These are phyloP conservation scores for Dioctria linearis DNA, from an alignment of 2,888 invertebrate species.

Conservation along the genomic window DNA sequence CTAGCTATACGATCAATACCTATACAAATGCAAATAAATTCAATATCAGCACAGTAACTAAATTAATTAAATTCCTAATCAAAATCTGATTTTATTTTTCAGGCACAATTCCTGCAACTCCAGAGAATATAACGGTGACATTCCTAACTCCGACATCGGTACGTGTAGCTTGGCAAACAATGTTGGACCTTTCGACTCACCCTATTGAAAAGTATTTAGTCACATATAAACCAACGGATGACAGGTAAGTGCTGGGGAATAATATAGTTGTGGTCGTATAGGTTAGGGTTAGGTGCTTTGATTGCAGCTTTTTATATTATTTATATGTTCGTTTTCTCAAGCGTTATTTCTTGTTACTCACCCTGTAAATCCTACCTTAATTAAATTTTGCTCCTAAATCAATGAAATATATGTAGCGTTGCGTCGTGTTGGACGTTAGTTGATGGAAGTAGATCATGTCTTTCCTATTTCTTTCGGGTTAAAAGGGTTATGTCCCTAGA, in stretches of 20 bases:
- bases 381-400: slow-evolving; percentile 2
- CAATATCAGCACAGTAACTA: background rate
- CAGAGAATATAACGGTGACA: slow-evolving; percentile 91
- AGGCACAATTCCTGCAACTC: slow-evolving; percentile 86
- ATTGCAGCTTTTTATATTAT: slow-evolving; percentile 45
- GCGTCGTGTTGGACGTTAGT: background rate
- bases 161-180: slow-evolving; percentile 88
- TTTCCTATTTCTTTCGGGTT: background rate
- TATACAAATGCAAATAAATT: background rate
- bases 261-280: background rate
- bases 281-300: slow-evolving; percentile 41
- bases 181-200: slow-evolving; percentile 76
- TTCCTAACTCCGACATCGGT: slow-evolving; percentile 90
- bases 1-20: background rate
- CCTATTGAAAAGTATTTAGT: slow-evolving; percentile 90
- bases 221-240: slow-evolving; percentile 91
- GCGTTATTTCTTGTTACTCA: background rate
- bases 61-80: background rate
- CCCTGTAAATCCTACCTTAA: slow-evolving; percentile 3
- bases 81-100: slow-evolving; percentile 61
- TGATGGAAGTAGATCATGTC: background rate
- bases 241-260: slow-evolving; percentile 79
- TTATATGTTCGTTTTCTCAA: background rate
- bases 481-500: slow-evolving; percentile 1
- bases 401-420: background rate